Evolutionary conservation across 2,797 vertebrate genomes (phyloP).

Genomic region (Peromyscus attwateri): DNA sequence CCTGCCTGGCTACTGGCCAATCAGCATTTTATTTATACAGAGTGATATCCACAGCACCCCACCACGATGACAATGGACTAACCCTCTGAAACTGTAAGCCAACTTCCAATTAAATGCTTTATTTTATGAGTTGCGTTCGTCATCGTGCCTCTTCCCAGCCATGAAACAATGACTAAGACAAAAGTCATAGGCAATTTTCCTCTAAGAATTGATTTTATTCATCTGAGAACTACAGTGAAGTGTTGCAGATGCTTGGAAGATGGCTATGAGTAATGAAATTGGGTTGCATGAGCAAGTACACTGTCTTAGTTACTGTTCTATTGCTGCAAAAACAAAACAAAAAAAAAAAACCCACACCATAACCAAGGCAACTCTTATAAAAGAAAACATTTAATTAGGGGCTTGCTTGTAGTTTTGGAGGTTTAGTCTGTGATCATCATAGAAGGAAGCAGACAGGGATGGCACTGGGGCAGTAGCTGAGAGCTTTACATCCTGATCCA

Average conservation of each 20-base stretch:
- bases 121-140: not conserved
- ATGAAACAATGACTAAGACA: not conserved
- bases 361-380: not conserved
- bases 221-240: constrained; percentile 59
- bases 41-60: too few relatives aligned
- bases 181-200: not conserved
- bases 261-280: constrained; percentile 10
- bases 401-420: not conserved
- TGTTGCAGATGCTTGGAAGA: constrained; percentile 1
- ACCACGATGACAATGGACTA: not conserved
- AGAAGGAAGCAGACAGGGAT: not conserved
- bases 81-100: not conserved
- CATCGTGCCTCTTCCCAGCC: too few relatives aligned
- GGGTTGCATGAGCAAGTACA: not conserved
- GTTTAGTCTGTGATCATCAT: not conserved
- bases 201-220: constrained; percentile 1
- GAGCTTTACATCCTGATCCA: not conserved
- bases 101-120: not conserved
- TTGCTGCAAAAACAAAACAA: not conserved
- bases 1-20: too few relatives aligned
- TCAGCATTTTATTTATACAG: too few relatives aligned
- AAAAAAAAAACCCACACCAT: fast-evolving
- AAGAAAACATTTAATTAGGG: not conserved
- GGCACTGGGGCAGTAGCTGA: not conserved
- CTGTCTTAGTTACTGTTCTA: not conserved